phyloP scores from a whole-genome alignment of 2,113 vertebrate species.

The Marcusenius ussheri region DNA sequence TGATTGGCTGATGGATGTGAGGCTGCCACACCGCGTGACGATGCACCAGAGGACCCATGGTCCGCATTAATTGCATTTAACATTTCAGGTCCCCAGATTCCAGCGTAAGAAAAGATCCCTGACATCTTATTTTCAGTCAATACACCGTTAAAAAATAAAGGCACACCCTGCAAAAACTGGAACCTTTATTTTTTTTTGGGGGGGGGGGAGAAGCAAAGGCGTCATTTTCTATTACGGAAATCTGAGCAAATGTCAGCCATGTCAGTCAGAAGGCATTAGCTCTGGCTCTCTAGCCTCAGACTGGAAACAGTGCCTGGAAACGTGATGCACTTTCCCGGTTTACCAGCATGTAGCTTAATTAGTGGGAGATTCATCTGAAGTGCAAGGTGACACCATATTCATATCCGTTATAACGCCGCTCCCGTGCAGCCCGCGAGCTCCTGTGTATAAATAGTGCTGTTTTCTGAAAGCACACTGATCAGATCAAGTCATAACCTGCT shows the following conservation, averaged over 20 bases:
- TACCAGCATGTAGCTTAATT: background rate
- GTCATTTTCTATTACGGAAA: background rate
- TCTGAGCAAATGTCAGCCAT: background rate
- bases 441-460: background rate
- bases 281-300: background rate
- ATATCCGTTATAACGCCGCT: background rate
- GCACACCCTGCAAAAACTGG: background rate
- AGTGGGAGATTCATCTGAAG: background rate
- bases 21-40: background rate
- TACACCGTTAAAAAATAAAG: background rate
- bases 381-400: background rate
- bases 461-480: background rate
- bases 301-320: background rate
- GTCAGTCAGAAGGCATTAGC: conserved; percentile 7
- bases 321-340: background rate
- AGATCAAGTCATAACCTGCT: background rate
- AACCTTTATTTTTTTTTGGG: background rate
- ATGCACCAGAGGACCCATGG: background rate
- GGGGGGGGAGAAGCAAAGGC: background rate
- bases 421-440: background rate
- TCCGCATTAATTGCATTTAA: background rate
- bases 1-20: background rate
- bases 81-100: background rate
- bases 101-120: background rate
- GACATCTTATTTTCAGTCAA: background rate